Base-by-base conservation (phyloP, 2,113 vertebrate genomes). In the Peucedramus taeniatus region DNA sequence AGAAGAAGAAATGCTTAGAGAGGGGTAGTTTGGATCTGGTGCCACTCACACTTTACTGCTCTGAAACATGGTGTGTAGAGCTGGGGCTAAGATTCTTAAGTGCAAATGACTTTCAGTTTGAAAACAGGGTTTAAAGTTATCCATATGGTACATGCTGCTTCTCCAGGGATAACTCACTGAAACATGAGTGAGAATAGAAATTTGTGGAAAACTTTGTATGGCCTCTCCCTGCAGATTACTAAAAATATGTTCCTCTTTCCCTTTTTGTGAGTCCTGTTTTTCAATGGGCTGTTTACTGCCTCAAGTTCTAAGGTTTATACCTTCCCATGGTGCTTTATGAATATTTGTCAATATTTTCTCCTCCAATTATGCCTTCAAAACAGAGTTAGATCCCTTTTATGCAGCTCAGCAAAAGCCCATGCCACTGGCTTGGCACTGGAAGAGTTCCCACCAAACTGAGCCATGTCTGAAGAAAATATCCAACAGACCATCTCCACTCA, bases 71-170 rank as follows among this genome's bases (percentile, higher is more conserved):
- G 14, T 56, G 26, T 37, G 10, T 51, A 81, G 47, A 78, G 40
- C 26, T 74, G 26, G 24, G 23, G 10, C 26, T 74, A 49, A 77
- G 45, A 4, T 77, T 69, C 66, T 66, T 49, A 11, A 63, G 18
- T 65, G 28, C 13, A 69, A 79, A 72, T 49, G 4, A 53, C 18
- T 81, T 87, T 9, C n/a, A 47, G 17, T 44, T 82, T 89, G 42
- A 81, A 82, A 68, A 19, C 27, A 50, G 10, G 1, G 13, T 78
- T 78, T 89, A 71, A 37, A 35, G 14, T 78, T 68, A 60, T 5
- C 51, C 18, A 7, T 56, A 74, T 0, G 0, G 16, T 59, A 65
- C 8, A 7, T 30, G 12, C 21, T 75, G 12, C 77, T 11, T 42
- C 22, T 75, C 15, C 39, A 64, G 30, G 19, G 40, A 49, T 14